Percentiles rank a stretch among this genome's conserved stretches.
Evolutionary conservation across 2,888 invertebrate genomes (phyloP).

Genomic region (Morpho achilles): DNA sequence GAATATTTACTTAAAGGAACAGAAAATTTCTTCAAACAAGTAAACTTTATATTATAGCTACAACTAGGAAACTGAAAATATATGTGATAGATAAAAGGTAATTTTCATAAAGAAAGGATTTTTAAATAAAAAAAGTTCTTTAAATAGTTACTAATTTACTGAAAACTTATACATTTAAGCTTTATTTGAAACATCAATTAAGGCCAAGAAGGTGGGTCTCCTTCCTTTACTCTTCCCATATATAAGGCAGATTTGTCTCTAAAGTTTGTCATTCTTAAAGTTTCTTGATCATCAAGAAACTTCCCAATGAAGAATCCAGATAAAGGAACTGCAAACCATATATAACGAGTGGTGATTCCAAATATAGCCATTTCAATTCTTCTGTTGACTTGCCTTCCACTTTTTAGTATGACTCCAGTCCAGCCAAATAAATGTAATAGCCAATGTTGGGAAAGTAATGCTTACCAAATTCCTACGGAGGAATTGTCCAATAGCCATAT

Average conservation of each 20-base stretch:
- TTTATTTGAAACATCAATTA: slow-evolving; percentile 36
- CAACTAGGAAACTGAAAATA: too few species aligned
- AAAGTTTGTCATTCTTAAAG: slow-evolving; percentile 84
- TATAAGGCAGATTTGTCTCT: slow-evolving; percentile 90
- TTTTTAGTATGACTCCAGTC: slow-evolving; percentile 86
- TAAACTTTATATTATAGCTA: too few species aligned
- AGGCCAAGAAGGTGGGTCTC: slow-evolving; percentile 87
- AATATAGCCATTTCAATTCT: slow-evolving; percentile 71
- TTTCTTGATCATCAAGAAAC: slow-evolving; percentile 84
- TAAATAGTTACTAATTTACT: background rate
- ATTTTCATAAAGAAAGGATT: too few species aligned
- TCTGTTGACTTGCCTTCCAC: slow-evolving; percentile 79
- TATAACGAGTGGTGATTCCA: slow-evolving; percentile 75
- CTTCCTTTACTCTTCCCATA: slow-evolving; percentile 81
- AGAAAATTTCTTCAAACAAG: too few species aligned
- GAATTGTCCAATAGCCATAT: slow-evolving; percentile 74
- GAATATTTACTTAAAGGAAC: too few species aligned
- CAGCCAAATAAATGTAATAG: slow-evolving; percentile 80
- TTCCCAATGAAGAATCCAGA: slow-evolving; percentile 80
- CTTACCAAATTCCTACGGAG: slow-evolving; percentile 83
- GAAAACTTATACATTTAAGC: background rate
- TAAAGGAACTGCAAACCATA: slow-evolving; percentile 74
- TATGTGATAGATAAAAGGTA: too few species aligned
- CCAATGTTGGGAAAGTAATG: slow-evolving; percentile 82
- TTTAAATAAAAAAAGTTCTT: too few species aligned